These are phyloP conservation scores for Chaetops frenatus DNA, from an alignment of 2,113 vertebrate genomes.

Conservation along the genomic window DNA sequence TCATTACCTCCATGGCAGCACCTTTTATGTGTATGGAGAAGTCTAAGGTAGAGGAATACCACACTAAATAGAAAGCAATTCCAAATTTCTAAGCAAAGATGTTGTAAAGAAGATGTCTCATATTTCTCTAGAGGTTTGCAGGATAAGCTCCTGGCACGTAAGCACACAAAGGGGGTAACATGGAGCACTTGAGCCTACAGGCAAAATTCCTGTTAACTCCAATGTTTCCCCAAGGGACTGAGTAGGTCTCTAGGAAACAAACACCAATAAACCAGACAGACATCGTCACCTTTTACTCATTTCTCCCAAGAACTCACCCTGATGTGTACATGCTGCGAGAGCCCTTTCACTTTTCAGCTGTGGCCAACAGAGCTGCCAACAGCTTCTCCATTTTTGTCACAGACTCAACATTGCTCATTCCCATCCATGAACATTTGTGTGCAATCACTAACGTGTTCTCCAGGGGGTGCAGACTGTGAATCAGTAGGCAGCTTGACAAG, in stretches of 20 bases:
- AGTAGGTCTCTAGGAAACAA: constrained; percentile 2
- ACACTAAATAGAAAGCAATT: background rate
- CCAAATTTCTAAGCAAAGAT: background rate
- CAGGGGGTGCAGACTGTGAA: background rate
- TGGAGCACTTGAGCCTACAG: background rate
- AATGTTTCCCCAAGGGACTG: background rate
- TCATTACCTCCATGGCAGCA: background rate
- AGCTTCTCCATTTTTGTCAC: background rate
- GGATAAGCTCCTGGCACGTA: background rate
- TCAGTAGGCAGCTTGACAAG: background rate
- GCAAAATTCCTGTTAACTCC: background rate
- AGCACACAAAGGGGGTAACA: background rate
- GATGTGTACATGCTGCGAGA: background rate
- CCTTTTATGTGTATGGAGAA: background rate
- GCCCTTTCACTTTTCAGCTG: background rate
- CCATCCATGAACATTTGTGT: background rate
- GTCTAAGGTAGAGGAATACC: background rate
- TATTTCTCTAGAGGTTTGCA: background rate
- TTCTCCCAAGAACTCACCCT: background rate
- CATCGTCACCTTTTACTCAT: background rate
- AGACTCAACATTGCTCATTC: background rate
- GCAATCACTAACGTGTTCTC: background rate
- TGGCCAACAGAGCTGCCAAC: background rate
- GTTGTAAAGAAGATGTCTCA: background rate
- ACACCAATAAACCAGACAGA: background rate